Base-by-base conservation (phyloP, 1,140 invertebrate genomes). In the Drosophila punjabiensis region DNA sequence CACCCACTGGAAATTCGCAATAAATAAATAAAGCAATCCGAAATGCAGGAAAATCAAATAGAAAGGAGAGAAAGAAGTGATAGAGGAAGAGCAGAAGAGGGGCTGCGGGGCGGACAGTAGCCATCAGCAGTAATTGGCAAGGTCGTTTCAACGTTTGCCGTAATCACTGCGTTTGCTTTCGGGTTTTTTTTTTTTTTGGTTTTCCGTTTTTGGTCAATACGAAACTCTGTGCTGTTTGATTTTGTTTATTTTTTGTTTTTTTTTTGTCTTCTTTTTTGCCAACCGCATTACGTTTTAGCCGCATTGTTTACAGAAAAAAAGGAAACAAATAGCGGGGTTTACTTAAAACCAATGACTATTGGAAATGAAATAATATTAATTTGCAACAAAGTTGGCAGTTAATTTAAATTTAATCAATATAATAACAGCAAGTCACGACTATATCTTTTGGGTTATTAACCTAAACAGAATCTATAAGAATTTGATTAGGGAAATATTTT, bases 81-180 rank as follows among this genome's bases (percentile, higher is more conserved):
- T 24, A 10, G 48, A n/a, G 1, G 5, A 28, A 11, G 48, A 30
- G 24, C 24, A 24, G 24, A 14, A n/a, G 48, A 30, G 59, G 20
- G 32, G 35, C 30, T 39, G 37, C 18, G 50, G 35, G 62, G 52
- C 16, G 61, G 47, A 48, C 66, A 61, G 64, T 50, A 30, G 47
- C 45, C 77, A 86, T 43, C 75, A 78, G 63, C 71, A 81, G 81
- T 92, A 82, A 92, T 85, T 85, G 85, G 85, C 85, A 89, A 89
- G 85, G 85, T 89, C 86, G 85, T 88, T 88, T 43, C 85, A 64
- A 41, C 85, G 82, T 85, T 89, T 90, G 81, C 73, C 85, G 85
- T 90, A 89, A 89, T 89, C 86, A 90, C 82, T 70, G 58, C 83
- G 73, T 83, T 88, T 89, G 73, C 77, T 79, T 76, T 74, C 67